phyloP scores from a whole-genome alignment of 1,140 invertebrate genomes.

The Drusus annulatus region DNA sequence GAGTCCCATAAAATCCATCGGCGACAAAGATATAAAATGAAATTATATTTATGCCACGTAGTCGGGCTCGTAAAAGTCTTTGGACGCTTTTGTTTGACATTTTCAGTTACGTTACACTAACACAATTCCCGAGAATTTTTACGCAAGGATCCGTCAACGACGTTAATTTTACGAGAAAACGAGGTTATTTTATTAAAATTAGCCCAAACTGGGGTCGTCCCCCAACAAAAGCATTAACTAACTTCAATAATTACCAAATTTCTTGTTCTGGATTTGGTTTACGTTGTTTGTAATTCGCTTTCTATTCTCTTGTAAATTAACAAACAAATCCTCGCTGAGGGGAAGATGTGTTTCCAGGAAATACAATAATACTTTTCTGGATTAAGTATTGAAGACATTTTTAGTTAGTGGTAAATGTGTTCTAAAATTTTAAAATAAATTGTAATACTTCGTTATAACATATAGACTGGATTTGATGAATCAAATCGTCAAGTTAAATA shows the following conservation, averaged over 20 bases:
- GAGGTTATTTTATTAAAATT: slow-evolving; percentile 4
- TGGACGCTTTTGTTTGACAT: slow-evolving; percentile 46
- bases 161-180: slow-evolving; percentile 3
- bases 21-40: slow-evolving; percentile 55
- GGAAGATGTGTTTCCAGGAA: too few relatives aligned
- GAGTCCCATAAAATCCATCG: slow-evolving; percentile 43
- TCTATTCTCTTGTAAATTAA: too few relatives aligned
- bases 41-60: slow-evolving; percentile 55
- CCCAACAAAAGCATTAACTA: neutral
- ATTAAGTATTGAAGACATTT: too few relatives aligned
- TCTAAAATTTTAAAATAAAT: too few relatives aligned
- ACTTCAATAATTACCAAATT: neutral
- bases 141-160: neutral
- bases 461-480: too few relatives aligned
- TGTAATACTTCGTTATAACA: too few relatives aligned
- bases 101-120: slow-evolving; percentile 45
- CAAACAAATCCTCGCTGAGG: too few relatives aligned
- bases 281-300: neutral
- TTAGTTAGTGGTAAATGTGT: too few relatives aligned
- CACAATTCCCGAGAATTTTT: slow-evolving; percentile 35
- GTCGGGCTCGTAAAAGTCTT: slow-evolving; percentile 47
- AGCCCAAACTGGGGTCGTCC: neutral
- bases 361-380: too few relatives aligned
- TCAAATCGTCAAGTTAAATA: too few relatives aligned
- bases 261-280: neutral